Evolutionary conservation across 2,113 vertebrate genomes (phyloP), one percentile per base, ranked within the genome.

Genomic region (Carassius carassius): DNA sequence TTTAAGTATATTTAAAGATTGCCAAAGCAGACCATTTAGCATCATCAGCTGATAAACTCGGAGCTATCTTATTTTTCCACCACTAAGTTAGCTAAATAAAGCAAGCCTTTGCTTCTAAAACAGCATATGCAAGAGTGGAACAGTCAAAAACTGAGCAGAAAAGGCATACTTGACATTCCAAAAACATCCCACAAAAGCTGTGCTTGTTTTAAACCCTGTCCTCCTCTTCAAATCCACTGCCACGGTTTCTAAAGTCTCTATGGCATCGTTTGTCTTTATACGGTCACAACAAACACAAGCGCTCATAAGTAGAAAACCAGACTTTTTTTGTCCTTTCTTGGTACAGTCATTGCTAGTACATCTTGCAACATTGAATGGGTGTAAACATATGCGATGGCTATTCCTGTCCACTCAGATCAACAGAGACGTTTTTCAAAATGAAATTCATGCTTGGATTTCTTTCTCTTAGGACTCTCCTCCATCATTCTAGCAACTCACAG

Each of bases 201-300:
- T 58, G 44, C 86, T 85, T 25, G 77, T 63, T 84, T 81, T 80
- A 84, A 88, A 69, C 47, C 81, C 51, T 35, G n/a, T 58, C 78
- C 44, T 70, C 67, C 16, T 16, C 72, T 17, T 49, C 63, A 58
- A 73, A 51, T 14, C n/a, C 54, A 32, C 56, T 80, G 49, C 37
- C 73, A 32, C 47, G 13, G 16, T 25, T 65, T 65, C 41, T 47
- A 76, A 11, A 21, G 85, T 83, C 72, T 88, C 84, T 78, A 70
- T 75, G 82, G 73, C 87, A 87, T 88, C 69, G 78, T 88, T 87
- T 89, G 81, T 89, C 91, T 90, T 91, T 81, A 89, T 89, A 89
- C 88, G 88, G 86, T 89, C 88, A 87, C 86, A 63, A 88, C 75
- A 63, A 89, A 87, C 85, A 84, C 88, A 86, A 85, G 82, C 74